Evolutionary conservation across 2,888 invertebrate species (phyloP), one percentile per base, ranked within the genome.

Genomic region (Drosophila austrosaltans): DNA sequence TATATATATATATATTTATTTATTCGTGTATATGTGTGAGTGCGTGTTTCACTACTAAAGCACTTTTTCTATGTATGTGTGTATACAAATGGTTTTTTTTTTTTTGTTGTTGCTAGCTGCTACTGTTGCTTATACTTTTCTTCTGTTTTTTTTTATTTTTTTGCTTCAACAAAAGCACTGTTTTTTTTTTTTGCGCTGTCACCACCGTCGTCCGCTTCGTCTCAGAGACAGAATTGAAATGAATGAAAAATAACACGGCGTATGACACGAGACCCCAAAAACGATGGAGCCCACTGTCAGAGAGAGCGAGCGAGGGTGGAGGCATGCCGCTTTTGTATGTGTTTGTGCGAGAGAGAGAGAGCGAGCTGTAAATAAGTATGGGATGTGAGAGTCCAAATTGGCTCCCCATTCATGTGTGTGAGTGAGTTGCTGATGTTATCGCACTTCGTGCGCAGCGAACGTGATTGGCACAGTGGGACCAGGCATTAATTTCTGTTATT

Each of bases 161-260:
- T 71, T 72, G 70, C 60, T 57, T 73, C 16, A 58, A 68, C 66
- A 60, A 59, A 81, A 76, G 59, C 67, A 69, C 65, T 79, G 12
- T 48, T 53, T 61, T 61, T 16, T 16, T 64, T 73, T 61, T 71
- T 73, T 77, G 79, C 82, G 76, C 70, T 73, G 80, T 77, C 85
- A 84, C 82, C 75, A 73, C 80, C 86, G 88, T 77, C 86, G 88
- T 77, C 81, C 79, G 79, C 84, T 74, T 79, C 81, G 22, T 36
- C 22, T 57, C 87, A 89, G 84, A 86, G 87, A 81, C 90, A 89
- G 87, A 92, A 91, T 86, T 87, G 83, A 91, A 91, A 90, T 91
- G 91, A 92, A 90, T 90, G 86, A 87, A 87, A 77, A 63, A 78
- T 69, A 30, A 69, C 69, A 62, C 82, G 80, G 84, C 83, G 83